Base-by-base conservation (phyloP, 1,140 invertebrate genomes). In the Samia ricini region DNA sequence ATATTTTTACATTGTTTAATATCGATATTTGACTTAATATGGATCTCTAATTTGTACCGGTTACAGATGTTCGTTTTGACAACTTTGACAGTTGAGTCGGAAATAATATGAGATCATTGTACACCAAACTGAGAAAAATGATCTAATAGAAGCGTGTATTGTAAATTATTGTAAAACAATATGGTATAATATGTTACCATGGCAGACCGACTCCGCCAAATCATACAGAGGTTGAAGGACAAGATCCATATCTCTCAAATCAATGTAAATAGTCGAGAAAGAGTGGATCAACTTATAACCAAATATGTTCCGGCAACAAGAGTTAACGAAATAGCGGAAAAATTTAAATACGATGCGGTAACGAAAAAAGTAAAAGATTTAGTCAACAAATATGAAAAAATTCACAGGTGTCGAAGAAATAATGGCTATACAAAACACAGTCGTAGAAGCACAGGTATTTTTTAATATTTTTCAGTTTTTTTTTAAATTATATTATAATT, bases 401-500 rank as follows among this genome's bases (percentile, higher is more conserved):
- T 91, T 91, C 26, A 91, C 89, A 0, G 90, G 90, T 8, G 89
- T 91, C 5, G 82, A 89, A 22, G 90, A 91, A 70, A 90, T 91
- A 29, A 88, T 91, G 85, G 80, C 84, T 6, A 77, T 91, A 20
- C 90, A 91, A 61, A 89, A 88, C 62, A 89, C 88, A 0, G 90
- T 91, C 6, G 71, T 91, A 3, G 86, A 89, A 23, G 89, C 90
- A 3, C 90, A 91, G 82, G 90, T 91, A 68, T 59, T 42, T 42
- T 26, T 4, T 4, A 26, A 26, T 26, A 26, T 26, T 26, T 26
- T 8, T 4, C 26, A 26, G 8, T 26, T 4, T 26, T 26, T 26
- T 26, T 4, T 26, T 26, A 4, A 51, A 42, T 24, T 55, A 5
- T 56, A 56, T 63, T 64, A 55, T 22, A 54, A 26, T 21, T 4